Evolutionary conservation across 2,113 vertebrate genomes (phyloP).

Genomic region (Rhinolophus sinicus): DNA sequence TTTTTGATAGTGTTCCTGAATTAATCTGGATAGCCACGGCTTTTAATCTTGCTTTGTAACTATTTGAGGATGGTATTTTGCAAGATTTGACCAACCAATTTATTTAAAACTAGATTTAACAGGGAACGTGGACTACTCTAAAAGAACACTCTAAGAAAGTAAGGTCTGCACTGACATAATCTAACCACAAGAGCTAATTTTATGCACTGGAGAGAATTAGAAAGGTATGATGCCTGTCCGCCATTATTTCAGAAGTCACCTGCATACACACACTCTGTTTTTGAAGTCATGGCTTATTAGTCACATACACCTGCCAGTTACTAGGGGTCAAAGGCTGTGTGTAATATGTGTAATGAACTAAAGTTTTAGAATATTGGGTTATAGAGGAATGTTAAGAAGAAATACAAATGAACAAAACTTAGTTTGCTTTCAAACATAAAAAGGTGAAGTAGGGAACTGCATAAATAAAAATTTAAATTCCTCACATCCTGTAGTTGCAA

Average conservation of each 20-base stretch:
- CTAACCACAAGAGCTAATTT: neutral
- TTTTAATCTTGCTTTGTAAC: slow-evolving; percentile 58
- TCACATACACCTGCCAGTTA: neutral
- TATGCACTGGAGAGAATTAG: neutral
- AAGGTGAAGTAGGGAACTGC: neutral
- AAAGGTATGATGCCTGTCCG: neutral
- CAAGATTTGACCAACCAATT: slow-evolving; percentile 62
- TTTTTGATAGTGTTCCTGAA: slow-evolving; percentile 75
- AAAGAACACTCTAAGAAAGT: neutral
- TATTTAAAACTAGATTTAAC: neutral
- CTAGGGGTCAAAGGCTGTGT: neutral
- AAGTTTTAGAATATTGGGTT: neutral
- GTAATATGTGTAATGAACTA: neutral
- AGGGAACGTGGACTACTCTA: neutral
- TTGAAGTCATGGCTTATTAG: neutral
- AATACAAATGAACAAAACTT: neutral
- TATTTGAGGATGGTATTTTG: slow-evolving; percentile 67
- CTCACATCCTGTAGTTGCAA: neutral
- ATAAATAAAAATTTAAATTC: slow-evolving; percentile 3
- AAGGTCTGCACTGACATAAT: neutral
- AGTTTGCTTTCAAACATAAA: slow-evolving; percentile 30
- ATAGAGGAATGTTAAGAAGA: neutral
- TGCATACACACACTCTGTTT: neutral
- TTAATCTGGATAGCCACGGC: slow-evolving; percentile 64
- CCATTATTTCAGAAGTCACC: neutral